These are phyloP conservation scores for Exephanes ischioxanthus DNA, from an alignment of 2,888 invertebrate species.

Conservation along the genomic window DNA sequence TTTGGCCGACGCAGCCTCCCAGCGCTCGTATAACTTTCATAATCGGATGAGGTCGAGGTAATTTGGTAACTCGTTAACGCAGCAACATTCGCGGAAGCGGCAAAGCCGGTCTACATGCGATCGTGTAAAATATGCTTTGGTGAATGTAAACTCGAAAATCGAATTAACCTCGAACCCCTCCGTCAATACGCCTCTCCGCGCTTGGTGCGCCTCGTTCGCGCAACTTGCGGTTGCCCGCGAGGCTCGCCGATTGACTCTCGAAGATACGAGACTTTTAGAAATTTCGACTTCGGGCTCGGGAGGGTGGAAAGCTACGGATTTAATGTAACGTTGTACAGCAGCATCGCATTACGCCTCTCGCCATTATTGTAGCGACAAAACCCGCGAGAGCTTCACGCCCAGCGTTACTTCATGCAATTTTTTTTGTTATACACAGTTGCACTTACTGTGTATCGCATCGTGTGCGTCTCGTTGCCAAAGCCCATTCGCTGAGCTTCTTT, in stretches of 20 bases:
- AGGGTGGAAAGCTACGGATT: conserved; percentile 64
- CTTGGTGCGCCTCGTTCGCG: not conserved
- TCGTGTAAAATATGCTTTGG: conserved; percentile 6
- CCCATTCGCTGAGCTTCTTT: not conserved
- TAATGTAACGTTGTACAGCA: conserved; percentile 61
- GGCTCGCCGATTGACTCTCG: conserved; percentile 10
- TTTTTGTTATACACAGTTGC: not conserved
- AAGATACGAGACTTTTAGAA: conserved; percentile 25
- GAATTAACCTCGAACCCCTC: not conserved
- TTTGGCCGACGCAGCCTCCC: not conserved
- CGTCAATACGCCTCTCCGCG: not conserved
- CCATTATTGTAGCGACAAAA: conserved; percentile 11
- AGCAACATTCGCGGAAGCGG: not conserved
- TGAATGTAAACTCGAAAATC: conserved; percentile 22
- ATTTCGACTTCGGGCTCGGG: conserved; percentile 23
- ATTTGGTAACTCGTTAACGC: conserved; percentile 49
- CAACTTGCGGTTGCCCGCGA: not conserved
- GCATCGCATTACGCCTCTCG: conserved; percentile 30
- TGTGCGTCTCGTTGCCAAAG: not conserved
- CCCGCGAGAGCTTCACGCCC: not conserved
- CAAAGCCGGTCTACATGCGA: not conserved
- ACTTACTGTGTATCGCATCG: conserved; percentile 9
- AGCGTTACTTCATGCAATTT: conserved; percentile 2
- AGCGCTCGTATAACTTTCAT: conserved; percentile 43
- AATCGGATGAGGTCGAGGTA: conserved; percentile 50